Conservation (phyloP, 2,888 invertebrate species). For the Argyresthia goedartella region DNA sequence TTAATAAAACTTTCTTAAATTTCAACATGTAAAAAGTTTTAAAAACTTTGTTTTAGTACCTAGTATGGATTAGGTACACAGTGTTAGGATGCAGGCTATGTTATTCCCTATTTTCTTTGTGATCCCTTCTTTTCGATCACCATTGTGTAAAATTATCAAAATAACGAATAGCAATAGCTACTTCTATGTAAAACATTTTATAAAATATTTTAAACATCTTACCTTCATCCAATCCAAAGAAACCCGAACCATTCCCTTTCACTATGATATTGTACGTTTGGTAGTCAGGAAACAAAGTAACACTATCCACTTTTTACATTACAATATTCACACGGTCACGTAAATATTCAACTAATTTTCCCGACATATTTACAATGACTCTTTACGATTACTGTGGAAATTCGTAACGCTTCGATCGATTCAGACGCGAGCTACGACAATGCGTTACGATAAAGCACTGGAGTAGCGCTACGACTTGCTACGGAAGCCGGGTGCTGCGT, state of each 20-base stretch:
- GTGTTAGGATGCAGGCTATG: too few relatives aligned
- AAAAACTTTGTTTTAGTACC: too few relatives aligned
- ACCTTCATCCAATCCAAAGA: slow-evolving; percentile 59
- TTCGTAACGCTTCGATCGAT: slow-evolving; percentile 4
- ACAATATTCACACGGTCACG: slow-evolving; percentile 29
- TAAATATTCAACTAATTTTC: background rate
- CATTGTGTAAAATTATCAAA: too few relatives aligned
- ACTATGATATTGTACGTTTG: slow-evolving; percentile 67
- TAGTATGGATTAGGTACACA: too few relatives aligned
- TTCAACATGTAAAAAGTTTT: too few relatives aligned
- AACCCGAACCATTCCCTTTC: slow-evolving; percentile 54
- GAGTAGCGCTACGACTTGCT: slow-evolving; percentile 27
- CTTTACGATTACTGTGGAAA: too few relatives aligned
- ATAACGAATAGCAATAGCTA: too few relatives aligned
- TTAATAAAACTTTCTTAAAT: too few relatives aligned
- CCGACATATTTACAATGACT: too few relatives aligned
- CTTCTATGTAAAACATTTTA: slow-evolving; percentile 14
- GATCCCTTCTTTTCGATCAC: too few relatives aligned
- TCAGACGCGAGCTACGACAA: slow-evolving; percentile 47
- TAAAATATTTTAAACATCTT: background rate
- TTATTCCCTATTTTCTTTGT: too few relatives aligned
- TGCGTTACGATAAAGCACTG: slow-evolving; percentile 42
- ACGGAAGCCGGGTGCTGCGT: slow-evolving; percentile 9
- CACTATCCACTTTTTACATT: slow-evolving; percentile 66
- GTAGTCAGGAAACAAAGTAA: slow-evolving; percentile 51